phyloP scores from a whole-genome alignment of 2,888 invertebrate species.

The Enoplolaimus lenunculus region DNA sequence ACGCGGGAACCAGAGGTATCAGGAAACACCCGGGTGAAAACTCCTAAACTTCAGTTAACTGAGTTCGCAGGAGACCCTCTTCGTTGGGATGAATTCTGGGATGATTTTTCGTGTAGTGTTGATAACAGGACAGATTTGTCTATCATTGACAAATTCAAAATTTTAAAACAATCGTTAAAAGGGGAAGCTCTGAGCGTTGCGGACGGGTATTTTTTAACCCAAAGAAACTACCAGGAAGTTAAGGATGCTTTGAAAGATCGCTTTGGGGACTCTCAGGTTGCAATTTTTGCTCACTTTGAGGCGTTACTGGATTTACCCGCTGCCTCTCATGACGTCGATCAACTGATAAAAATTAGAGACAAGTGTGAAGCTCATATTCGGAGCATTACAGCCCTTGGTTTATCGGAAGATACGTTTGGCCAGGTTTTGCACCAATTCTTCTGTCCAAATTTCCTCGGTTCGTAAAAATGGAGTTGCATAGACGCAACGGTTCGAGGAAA shows the following conservation, averaged over 20 bases:
- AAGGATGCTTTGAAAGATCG: background rate
- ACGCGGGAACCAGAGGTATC: too few species aligned
- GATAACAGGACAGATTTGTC: background rate
- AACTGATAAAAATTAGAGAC: background rate
- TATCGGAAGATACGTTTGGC: constrained; percentile 7
- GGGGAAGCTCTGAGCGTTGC: background rate
- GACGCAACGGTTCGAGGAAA: background rate
- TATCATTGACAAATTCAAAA: background rate
- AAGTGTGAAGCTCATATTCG: constrained; percentile 2
- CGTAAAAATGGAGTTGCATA: constrained; percentile 2
- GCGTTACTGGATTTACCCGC: background rate
- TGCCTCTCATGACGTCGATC: background rate
- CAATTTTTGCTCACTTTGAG: background rate
- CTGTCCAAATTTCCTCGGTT: background rate
- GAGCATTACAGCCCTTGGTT: background rate
- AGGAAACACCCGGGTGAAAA: background rate
- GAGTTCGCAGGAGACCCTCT: constrained; percentile 2
- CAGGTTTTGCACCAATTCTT: background rate
- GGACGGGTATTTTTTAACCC: background rate
- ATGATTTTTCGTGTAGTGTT: background rate
- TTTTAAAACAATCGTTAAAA: background rate
- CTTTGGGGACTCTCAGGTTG: background rate
- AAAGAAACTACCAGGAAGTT: background rate
- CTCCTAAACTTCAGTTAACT: background rate
- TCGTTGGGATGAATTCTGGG: background rate